phyloP scores from a whole-genome alignment of 1,140 invertebrate species.

The Panagrolaimus sp. region DNA sequence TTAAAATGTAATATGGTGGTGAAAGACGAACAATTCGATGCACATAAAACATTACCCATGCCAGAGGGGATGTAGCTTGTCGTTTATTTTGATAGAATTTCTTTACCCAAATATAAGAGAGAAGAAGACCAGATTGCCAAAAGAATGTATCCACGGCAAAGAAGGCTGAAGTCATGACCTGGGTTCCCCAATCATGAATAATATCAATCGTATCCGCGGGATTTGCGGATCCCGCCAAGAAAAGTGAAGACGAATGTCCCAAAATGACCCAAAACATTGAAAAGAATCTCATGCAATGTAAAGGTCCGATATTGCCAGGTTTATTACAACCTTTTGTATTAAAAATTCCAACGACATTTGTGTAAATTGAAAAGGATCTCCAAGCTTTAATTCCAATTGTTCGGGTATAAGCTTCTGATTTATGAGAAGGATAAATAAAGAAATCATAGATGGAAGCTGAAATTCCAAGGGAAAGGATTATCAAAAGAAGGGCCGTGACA shows the following conservation, averaged over 20 bases:
- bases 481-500: neutral
- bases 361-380: conserved; percentile 29
- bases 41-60: conserved; percentile 44
- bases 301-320: conserved; percentile 32
- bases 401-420: conserved; percentile 5
- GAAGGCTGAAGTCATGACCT: conserved; percentile 34
- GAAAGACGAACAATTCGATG: conserved; percentile 33
- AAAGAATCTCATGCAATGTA: conserved; percentile 41
- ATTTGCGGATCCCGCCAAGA: conserved; percentile 12
- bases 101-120: conserved; percentile 41
- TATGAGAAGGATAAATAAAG: conserved; percentile 14
- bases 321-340: conserved; percentile 26
- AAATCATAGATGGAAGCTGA: conserved; percentile 20
- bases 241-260: conserved; percentile 21
- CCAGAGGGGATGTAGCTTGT: conserved; percentile 17
- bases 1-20: conserved; percentile 27
- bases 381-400: conserved; percentile 19
- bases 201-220: conserved; percentile 26
- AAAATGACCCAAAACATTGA: conserved; percentile 43
- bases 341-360: conserved; percentile 30
- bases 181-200: conserved; percentile 14
- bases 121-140: conserved; percentile 34
- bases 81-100: conserved; percentile 26
- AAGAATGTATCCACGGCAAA: conserved; percentile 44
- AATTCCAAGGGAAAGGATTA: conserved; percentile 16